Conservation (phyloP, 2,797 vertebrate species). For the Pterois miles region DNA sequence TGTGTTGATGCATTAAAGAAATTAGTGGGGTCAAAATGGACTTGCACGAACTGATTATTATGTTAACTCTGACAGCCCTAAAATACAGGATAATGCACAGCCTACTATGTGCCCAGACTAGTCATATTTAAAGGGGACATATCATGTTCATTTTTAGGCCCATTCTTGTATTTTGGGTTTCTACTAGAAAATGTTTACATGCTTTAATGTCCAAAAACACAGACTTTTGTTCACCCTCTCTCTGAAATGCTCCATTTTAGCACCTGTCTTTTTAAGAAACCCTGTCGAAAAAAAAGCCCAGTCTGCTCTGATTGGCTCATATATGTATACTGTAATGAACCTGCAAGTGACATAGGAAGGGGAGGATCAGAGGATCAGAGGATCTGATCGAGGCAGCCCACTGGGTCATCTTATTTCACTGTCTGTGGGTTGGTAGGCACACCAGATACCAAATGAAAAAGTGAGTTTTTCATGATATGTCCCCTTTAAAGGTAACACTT, state of each 20-base stretch:
- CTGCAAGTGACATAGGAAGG: not conserved
- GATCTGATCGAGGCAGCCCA: not conserved
- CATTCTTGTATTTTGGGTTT: too few relatives aligned
- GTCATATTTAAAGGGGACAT: not conserved
- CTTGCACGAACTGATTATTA: too few relatives aligned
- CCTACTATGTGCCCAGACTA: not conserved
- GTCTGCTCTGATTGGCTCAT: not conserved
- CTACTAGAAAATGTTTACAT: too few relatives aligned
- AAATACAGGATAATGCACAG: not conserved
- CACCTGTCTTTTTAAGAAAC: not conserved
- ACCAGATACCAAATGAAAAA: not conserved
- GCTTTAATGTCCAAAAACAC: too few relatives aligned
- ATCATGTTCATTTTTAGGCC: not conserved
- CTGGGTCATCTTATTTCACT: not conserved
- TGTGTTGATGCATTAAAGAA: too few relatives aligned
- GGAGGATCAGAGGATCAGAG: not conserved
- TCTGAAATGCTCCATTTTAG: not conserved
- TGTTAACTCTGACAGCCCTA: too few relatives aligned
- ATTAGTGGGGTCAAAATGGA: too few relatives aligned
- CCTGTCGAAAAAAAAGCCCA: not conserved
- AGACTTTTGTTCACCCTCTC: not conserved
- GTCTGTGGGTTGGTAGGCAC: not conserved
- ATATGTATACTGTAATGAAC: not conserved
- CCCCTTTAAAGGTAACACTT: not conserved
- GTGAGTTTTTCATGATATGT: not conserved